These are phyloP conservation scores for Tangara arthus DNA, from an alignment of 2,797 vertebrate species.

Conservation along the genomic window DNA sequence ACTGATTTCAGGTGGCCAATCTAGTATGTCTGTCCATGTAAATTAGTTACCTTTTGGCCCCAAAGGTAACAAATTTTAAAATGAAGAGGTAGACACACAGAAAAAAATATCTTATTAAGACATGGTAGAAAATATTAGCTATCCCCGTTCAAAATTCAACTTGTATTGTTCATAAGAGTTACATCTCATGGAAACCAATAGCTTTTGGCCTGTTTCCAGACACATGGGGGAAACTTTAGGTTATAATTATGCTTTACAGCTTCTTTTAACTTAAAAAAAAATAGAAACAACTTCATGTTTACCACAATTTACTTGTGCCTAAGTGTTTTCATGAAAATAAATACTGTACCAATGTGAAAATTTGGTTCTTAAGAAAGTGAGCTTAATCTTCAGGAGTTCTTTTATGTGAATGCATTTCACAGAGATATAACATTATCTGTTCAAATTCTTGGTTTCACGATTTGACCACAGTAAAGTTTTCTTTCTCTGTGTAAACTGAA, in stretches of 20 bases:
- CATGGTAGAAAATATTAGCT: not conserved
- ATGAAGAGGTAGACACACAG: not conserved
- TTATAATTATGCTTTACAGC: not conserved
- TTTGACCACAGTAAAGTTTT: not conserved
- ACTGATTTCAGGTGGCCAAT: constrained; percentile 43
- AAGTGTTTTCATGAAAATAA: not conserved
- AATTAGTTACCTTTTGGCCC: constrained; percentile 16
- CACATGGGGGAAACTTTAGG: not conserved
- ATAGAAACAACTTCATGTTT: not conserved
- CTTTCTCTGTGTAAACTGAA: not conserved
- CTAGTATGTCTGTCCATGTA: not conserved
- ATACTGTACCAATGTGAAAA: not conserved
- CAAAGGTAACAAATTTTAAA: constrained; percentile 29
- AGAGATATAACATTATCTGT: not conserved
- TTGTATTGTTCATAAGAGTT: not conserved
- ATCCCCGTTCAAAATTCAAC: not conserved
- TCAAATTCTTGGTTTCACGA: not conserved
- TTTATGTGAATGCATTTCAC: not conserved
- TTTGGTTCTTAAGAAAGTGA: not conserved
- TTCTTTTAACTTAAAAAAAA: constrained; percentile 14
- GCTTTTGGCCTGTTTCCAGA: constrained; percentile 11
- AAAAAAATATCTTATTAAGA: not conserved
- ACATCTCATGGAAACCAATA: not conserved
- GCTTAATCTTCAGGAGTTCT: not conserved
- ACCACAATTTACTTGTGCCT: not conserved